These are phyloP conservation scores for Schrankia costaestrigalis DNA, from an alignment of 2,888 invertebrate species.

Conservation along the genomic window DNA sequence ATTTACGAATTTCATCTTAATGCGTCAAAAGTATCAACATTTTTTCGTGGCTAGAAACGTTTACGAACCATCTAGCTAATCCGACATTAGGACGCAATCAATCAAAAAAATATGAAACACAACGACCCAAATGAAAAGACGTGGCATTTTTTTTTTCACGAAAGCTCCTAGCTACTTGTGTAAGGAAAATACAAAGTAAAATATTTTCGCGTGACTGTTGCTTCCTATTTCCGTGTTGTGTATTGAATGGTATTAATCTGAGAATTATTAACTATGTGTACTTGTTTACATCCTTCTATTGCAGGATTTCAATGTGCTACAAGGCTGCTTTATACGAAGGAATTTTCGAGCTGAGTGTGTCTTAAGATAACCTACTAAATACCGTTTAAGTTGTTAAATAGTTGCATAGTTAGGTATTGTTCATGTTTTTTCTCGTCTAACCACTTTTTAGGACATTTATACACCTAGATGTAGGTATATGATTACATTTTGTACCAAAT, in stretches of 20 bases:
- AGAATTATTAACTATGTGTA: too few relatives aligned
- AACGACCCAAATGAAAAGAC: constrained; percentile 30
- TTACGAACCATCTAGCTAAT: constrained; percentile 36
- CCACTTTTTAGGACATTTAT: too few relatives aligned
- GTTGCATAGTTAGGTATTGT: too few relatives aligned
- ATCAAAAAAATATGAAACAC: constrained; percentile 52
- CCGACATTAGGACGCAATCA: constrained; percentile 53
- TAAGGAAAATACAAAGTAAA: constrained; percentile 21
- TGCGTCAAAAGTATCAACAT: background rate
- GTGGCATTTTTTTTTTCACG: constrained; percentile 34
- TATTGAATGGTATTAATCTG: constrained; percentile 26
- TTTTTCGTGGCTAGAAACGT: constrained; percentile 10
- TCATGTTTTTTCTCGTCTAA: too few relatives aligned
- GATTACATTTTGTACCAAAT: too few relatives aligned
- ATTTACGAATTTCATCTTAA: constrained; percentile 1
- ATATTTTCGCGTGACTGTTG: constrained; percentile 24
- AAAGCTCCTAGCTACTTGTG: constrained; percentile 27
- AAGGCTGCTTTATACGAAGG: too few relatives aligned
- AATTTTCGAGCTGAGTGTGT: too few relatives aligned
- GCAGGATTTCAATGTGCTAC: too few relatives aligned
- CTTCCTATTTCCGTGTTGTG: constrained; percentile 22
- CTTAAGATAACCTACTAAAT: too few relatives aligned
- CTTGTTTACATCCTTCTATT: too few relatives aligned
- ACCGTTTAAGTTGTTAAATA: too few relatives aligned
- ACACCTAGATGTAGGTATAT: too few relatives aligned